These are phyloP conservation scores for Hassar affinis DNA, from an alignment of 2,113 vertebrate species.

Conservation along the genomic window DNA sequence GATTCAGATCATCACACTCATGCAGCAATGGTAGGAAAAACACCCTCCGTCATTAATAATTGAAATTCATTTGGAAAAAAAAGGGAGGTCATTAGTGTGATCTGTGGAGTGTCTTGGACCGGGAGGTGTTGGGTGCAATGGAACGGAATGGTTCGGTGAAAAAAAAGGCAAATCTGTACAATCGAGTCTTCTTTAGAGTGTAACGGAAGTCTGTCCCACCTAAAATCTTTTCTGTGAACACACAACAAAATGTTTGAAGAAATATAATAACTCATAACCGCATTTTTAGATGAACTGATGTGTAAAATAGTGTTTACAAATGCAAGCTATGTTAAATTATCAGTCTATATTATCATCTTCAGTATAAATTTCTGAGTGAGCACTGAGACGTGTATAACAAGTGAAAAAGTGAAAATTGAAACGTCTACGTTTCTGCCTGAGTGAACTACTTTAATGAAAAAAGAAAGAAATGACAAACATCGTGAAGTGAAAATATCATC, in stretches of 20 bases:
- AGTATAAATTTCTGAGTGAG: not conserved
- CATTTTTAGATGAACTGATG: not conserved
- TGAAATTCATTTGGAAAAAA: conserved; percentile 71
- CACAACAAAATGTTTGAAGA: not conserved
- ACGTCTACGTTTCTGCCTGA: not conserved
- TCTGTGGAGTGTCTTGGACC: not conserved
- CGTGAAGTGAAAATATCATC: not conserved
- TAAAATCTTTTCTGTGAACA: not conserved
- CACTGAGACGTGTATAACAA: not conserved
- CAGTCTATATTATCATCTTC: not conserved
- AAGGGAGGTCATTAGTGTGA: not conserved
- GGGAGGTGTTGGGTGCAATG: not conserved
- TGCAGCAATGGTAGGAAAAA: conserved; percentile 77
- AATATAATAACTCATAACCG: not conserved
- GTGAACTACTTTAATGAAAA: not conserved
- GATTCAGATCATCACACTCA: conserved; percentile 76
- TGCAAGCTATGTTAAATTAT: not conserved
- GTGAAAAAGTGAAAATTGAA: not conserved
- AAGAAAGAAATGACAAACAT: not conserved
- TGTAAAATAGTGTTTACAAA: not conserved
- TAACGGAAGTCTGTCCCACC: conserved; percentile 11
- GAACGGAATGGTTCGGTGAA: not conserved
- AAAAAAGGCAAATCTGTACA: not conserved
- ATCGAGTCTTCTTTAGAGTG: not conserved
- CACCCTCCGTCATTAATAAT: conserved; percentile 75